Base-by-base conservation (phyloP, 2,797 vertebrate species). In the Lophotriccus pileatus region DNA sequence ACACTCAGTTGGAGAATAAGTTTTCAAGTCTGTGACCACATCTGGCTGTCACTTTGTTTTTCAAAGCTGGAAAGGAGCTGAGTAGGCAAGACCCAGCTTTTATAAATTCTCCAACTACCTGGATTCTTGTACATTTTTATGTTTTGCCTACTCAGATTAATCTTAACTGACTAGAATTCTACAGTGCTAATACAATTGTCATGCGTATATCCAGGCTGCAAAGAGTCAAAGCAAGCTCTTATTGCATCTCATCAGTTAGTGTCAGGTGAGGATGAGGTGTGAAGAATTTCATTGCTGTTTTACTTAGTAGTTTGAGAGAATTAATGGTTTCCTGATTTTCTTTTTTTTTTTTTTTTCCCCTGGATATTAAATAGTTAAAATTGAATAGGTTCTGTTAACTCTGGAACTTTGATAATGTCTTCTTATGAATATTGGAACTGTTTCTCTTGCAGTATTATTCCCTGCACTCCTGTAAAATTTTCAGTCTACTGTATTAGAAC, bases 121-220 rank as follows among this genome's bases (percentile, higher is more conserved):
- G n/a, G 80, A 87, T 93, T 93, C 47, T 83, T 93, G 23, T 47
- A 23, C 8, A 14, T 89, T 93, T 92, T 87, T 58, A 18, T 74
- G 21, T 84, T 90, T 83, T 93, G 17, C 36, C 63, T 81, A 44
- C 23, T 86, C 28, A 73, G 25, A 79, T 56, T 50, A 66, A 0
- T 73, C n/a, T 92, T 89, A 49, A 72, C 46, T 83, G 60, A 41
- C 56, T 77, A 46, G 30, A 75, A 62, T 55, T 59, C 50, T 66
- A 10, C 22, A 85, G 14, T 17, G 28, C 13, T 85, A 84, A 59
- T 72, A 30, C 14, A 60, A 36, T 69, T 89, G 30, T 62, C 18
- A 21, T 89, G 18, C 19, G 13, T 69, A 28, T 37, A 72, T 59
- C 4, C 32, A 62, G 89, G 22, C 62, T 85, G 27, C n/a, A 66